phyloP scores from a whole-genome alignment of 2,113 vertebrate genomes.

The Myrmecobius fasciatus region DNA sequence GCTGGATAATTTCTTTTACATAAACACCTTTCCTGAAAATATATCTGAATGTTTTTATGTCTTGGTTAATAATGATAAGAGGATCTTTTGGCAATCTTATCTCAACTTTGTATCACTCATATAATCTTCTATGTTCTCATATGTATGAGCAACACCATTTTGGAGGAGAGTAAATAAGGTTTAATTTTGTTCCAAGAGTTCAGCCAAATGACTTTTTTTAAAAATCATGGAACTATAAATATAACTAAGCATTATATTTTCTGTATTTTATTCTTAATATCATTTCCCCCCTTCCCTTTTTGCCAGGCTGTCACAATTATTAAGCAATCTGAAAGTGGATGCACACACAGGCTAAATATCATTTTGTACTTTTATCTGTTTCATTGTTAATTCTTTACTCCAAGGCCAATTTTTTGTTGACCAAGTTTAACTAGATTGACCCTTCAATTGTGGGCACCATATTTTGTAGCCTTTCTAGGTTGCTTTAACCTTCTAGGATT shows the following conservation, averaged over 20 bases:
- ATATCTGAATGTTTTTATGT: neutral
- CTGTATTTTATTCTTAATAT: neutral
- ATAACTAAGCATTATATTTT: too few relatives aligned
- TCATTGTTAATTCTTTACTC: neutral
- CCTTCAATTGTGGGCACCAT: neutral
- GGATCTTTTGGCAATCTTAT: neutral
- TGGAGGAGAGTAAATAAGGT: neutral
- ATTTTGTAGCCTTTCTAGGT: neutral
- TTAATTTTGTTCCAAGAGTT: neutral
- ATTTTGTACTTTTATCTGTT: neutral
- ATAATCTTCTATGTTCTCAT: neutral
- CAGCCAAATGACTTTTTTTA: neutral
- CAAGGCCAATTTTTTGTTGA: neutral
- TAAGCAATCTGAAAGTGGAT: neutral
- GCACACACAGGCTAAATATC: neutral
- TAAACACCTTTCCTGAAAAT: neutral
- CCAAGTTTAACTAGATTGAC: neutral
- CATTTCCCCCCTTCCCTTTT: neutral
- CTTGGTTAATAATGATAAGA: neutral
- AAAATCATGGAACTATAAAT: too few relatives aligned
- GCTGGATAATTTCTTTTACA: neutral
- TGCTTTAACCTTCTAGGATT: neutral
- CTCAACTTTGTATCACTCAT: neutral
- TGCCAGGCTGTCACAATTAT: neutral
- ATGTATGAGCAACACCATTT: neutral